Evolutionary conservation across 2,113 vertebrate species (phyloP).

Genomic region (Garra rufa): DNA sequence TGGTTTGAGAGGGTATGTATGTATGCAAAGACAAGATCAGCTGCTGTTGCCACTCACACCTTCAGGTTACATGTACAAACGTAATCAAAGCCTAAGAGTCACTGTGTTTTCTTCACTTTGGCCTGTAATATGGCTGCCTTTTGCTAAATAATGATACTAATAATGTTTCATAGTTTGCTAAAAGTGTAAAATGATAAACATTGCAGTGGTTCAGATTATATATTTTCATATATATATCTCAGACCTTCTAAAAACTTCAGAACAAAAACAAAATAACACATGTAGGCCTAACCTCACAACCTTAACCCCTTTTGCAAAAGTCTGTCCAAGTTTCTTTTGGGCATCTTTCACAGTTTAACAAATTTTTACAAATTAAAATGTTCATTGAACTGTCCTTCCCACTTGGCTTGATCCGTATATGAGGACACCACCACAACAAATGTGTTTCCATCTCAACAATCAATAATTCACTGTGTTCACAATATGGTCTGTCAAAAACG

Average conservation of each 20-base stretch:
- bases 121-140: neutral
- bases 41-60: slow-evolving; percentile 61
- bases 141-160: neutral
- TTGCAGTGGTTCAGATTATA: neutral
- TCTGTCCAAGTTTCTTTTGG: neutral
- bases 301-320: too few species aligned
- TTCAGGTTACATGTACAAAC: neutral
- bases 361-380: neutral
- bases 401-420: slow-evolving; percentile 28
- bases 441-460: neutral
- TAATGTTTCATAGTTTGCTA: neutral
- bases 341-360: neutral
- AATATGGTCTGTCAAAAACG: neutral
- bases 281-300: too few species aligned
- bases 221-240: neutral
- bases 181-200: neutral
- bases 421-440: neutral
- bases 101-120: slow-evolving; percentile 40
- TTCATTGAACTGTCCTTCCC: neutral
- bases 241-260: neutral
- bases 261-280: too few species aligned
- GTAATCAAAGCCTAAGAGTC: neutral
- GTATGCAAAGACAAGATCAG: slow-evolving; percentile 54
- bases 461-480: slow-evolving; percentile 38
- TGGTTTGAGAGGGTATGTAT: neutral